A percentile compares a stretch with the other conserved stretches of the same genome.
These are phyloP conservation scores for Rhabdophis nuchalis DNA, from an alignment of 2,797 vertebrate species.

Conservation along the genomic window DNA sequence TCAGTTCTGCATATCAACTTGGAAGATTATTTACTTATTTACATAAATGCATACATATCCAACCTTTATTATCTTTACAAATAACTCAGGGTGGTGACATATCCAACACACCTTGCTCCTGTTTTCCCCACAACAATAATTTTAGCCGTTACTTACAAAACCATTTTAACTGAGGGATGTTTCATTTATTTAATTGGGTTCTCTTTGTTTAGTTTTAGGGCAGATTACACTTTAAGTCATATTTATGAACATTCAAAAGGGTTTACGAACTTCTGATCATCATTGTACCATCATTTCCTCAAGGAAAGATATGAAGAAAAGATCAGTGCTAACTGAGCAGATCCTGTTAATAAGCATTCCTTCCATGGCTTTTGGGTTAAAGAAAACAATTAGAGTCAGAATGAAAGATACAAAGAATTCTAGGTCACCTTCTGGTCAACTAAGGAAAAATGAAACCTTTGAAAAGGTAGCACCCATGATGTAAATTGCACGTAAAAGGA, in stretches of 20 bases:
- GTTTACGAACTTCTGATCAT: background rate
- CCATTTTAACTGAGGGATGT: background rate
- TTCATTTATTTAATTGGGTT: background rate
- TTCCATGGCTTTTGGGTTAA: background rate
- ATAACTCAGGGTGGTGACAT: background rate
- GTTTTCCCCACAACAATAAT: background rate
- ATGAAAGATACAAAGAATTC: background rate
- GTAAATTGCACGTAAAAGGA: background rate
- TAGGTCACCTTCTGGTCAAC: background rate
- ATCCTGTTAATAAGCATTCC: background rate
- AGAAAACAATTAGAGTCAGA: background rate
- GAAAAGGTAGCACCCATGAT: background rate
- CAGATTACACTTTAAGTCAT: background rate
- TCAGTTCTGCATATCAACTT: background rate
- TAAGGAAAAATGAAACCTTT: background rate
- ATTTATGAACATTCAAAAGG: background rate
- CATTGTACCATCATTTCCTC: background rate
- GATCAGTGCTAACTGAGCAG: background rate
- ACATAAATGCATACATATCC: background rate
- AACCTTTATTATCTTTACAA: background rate
- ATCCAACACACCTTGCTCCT: background rate
- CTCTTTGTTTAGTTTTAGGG: background rate
- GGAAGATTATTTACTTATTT: background rate
- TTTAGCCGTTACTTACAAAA: background rate
- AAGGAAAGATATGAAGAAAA: background rate